These are phyloP conservation scores for Clarias gariepinus DNA, from an alignment of 2,113 vertebrate species.

Conservation along the genomic window DNA sequence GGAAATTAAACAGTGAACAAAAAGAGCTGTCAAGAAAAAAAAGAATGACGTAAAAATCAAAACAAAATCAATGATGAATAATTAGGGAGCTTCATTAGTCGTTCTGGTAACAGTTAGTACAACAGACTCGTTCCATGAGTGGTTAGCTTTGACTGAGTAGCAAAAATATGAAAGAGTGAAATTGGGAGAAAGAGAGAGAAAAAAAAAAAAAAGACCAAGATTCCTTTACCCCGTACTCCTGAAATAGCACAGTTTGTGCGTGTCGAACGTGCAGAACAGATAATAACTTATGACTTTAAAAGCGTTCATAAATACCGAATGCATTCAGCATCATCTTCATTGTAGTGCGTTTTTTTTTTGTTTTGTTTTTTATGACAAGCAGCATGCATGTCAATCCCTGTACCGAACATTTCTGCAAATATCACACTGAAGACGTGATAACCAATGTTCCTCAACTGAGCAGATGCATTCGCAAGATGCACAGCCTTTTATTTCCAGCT, in stretches of 20 bases:
- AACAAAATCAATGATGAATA: conserved; percentile 76
- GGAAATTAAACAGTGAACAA: conserved; percentile 86
- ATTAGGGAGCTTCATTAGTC: conserved; percentile 75
- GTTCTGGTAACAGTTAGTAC: conserved; percentile 77
- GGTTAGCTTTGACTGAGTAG: conserved; percentile 77
- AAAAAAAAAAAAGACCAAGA: conserved; percentile 18
- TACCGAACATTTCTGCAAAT: background rate
- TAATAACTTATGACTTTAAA: conserved; percentile 37
- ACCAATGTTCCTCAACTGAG: background rate
- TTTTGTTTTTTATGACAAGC: background rate
- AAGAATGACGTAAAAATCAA: conserved; percentile 71
- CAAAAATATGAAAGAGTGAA: conserved; percentile 30
- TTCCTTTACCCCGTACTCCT: background rate
- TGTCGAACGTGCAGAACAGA: background rate
- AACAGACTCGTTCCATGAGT: conserved; percentile 86
- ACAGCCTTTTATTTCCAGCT: background rate
- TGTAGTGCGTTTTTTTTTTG: background rate
- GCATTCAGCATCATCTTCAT: background rate
- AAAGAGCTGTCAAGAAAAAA: conserved; percentile 82
- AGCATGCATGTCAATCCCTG: background rate
- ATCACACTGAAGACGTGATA: background rate
- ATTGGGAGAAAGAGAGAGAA: conserved; percentile 22
- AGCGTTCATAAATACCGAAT: background rate
- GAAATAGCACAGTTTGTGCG: background rate
- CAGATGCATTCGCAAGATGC: conserved; percentile 13